These are phyloP conservation scores for Agrilus planipennis DNA, from an alignment of 1,140 invertebrate genomes.

Conservation along the genomic window DNA sequence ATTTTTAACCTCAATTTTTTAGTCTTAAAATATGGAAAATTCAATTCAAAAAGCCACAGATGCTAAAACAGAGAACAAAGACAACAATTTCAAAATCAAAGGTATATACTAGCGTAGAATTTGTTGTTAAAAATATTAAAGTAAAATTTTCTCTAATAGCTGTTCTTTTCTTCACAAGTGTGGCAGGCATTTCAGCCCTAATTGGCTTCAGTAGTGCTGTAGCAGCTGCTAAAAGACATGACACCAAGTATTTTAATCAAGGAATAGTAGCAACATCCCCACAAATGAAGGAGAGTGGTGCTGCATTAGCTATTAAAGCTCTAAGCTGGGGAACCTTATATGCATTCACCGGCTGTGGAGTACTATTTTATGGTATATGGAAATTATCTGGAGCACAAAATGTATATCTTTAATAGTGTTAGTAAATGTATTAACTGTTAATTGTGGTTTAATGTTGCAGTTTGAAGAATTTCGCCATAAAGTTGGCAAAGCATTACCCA, in stretches of 20 bases:
- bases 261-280: slow-evolving; percentile 46
- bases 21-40: no score
- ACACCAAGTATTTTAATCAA: slow-evolving; percentile 68
- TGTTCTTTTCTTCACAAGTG: slow-evolving; percentile 58
- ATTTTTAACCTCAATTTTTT: no score
- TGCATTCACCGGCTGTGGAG: slow-evolving; percentile 66
- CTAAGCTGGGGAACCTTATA: slow-evolving; percentile 79
- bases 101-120: slow-evolving; percentile 1
- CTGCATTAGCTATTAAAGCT: slow-evolving; percentile 65
- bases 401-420: slow-evolving; percentile 36
- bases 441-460: slow-evolving; percentile 31
- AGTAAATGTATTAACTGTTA: neutral
- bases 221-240: slow-evolving; percentile 62
- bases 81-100: slow-evolving; percentile 4
- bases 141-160: slow-evolving; percentile 36
- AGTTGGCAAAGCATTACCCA: slow-evolving; percentile 59
- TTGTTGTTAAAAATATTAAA: neutral
- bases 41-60: no score
- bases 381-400: slow-evolving; percentile 75
- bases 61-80: no score
- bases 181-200: slow-evolving; percentile 68
- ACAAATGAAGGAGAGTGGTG: slow-evolving; percentile 62
- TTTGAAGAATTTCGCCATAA: slow-evolving; percentile 58
- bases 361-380: slow-evolving; percentile 76
- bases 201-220: slow-evolving; percentile 72